These are phyloP conservation scores for Lanius ludovicianus DNA, from an alignment of 2,113 vertebrate species.

Conservation along the genomic window DNA sequence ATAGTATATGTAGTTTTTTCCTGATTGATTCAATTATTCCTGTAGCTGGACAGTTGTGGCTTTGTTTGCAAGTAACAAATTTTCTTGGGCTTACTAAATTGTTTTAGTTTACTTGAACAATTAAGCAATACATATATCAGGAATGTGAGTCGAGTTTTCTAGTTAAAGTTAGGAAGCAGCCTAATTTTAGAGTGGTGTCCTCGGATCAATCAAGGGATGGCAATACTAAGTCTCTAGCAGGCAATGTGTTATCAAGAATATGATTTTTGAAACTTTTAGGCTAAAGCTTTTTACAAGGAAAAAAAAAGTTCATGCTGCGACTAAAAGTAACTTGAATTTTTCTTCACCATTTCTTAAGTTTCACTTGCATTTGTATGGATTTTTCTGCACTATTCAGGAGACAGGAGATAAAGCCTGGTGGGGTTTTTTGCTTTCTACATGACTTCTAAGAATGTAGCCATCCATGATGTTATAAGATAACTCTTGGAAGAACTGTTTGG, in stretches of 20 bases:
- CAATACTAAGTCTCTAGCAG: not conserved
- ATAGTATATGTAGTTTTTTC: not conserved
- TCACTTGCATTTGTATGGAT: not conserved
- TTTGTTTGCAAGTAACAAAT: not conserved
- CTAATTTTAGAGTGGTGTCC: not conserved
- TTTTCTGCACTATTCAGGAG: not conserved
- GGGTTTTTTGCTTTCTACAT: not conserved
- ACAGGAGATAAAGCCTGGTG: not conserved
- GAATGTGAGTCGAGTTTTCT: not conserved
- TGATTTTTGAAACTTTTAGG: not conserved
- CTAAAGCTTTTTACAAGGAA: not conserved
- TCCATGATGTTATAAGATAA: not conserved
- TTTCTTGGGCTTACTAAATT: not conserved
- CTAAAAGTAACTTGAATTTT: not conserved
- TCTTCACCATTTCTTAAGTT: not conserved
- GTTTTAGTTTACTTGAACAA: not conserved
- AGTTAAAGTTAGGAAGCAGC: not conserved
- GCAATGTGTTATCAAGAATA: not conserved
- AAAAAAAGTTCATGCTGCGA: not conserved
- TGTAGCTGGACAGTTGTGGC: not conserved
- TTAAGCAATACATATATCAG: not conserved
- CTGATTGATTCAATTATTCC: not conserved
- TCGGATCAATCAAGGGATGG: not conserved
- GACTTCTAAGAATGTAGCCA: not conserved
- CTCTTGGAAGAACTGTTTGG: not conserved